A percentile compares a stretch with the other conserved stretches of the same genome.
These are phyloP conservation scores for Anoplolepis gracilipes DNA, from an alignment of 1,140 invertebrate genomes.

Conservation along the genomic window DNA sequence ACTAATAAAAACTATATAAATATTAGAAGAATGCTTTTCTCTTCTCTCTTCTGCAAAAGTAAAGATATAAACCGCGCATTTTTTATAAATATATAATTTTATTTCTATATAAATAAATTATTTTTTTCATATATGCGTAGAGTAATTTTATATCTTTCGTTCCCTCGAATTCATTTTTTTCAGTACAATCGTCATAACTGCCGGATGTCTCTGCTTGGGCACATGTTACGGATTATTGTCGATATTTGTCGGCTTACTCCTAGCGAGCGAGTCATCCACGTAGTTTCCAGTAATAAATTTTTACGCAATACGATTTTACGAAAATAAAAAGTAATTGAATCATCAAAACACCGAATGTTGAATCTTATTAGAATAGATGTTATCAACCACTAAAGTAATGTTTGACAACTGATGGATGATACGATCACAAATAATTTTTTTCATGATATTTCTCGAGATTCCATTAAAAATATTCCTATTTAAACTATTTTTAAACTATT, in stretches of 20 bases:
- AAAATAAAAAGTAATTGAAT: constrained; percentile 26
- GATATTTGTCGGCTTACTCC: constrained; percentile 32
- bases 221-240: constrained; percentile 65
- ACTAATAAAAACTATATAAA: neutral
- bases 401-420: neutral
- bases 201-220: constrained; percentile 53
- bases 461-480: neutral
- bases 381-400: neutral
- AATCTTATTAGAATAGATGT: neutral
- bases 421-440: neutral
- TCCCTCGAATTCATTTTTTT: constrained; percentile 43
- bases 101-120: neutral
- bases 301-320: neutral
- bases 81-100: constrained; percentile 21
- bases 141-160: constrained; percentile 44
- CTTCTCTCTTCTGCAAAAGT: neutral
- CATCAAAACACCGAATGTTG: neutral
- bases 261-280: neutral
- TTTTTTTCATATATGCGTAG: neutral
- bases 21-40: neutral
- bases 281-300: constrained; percentile 16
- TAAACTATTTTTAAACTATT: too few species aligned
- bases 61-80: neutral
- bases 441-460: neutral
- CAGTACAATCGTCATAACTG: constrained; percentile 51